Evolutionary conservation across 2,113 vertebrate species (phyloP).

Genomic region (Rutilus rutilus): DNA sequence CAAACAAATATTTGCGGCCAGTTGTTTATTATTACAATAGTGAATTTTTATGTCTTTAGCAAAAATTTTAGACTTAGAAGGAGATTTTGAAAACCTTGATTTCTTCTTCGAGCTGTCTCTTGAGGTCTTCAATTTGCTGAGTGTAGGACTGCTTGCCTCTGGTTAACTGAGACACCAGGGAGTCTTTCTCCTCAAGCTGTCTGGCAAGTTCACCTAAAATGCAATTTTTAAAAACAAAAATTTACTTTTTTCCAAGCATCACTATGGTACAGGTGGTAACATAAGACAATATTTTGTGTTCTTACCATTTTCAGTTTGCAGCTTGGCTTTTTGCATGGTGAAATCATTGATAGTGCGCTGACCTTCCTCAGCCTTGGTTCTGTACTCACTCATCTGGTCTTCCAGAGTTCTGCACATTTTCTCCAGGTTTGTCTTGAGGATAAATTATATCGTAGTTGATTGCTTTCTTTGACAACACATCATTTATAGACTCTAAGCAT

Average conservation of each 20-base stretch:
- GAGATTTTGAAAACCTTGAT: constrained; percentile 67
- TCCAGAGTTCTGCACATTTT: constrained; percentile 85
- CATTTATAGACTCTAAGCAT: background rate
- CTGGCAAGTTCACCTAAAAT: constrained; percentile 52
- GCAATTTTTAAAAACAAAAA: constrained; percentile 13
- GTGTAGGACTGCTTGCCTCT: constrained; percentile 45
- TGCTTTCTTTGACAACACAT: background rate
- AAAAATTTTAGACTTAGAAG: background rate
- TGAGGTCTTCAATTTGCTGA: constrained; percentile 67
- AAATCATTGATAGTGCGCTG: constrained; percentile 79
- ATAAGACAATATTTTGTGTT: background rate
- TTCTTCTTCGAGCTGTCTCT: constrained; percentile 84
- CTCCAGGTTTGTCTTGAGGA: constrained; percentile 78
- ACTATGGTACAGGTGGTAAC: background rate
- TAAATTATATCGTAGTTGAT: background rate
- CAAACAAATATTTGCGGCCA: background rate
- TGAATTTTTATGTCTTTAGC: background rate
- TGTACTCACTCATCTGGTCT: constrained; percentile 84
- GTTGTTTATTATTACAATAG: background rate
- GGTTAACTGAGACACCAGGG: constrained; percentile 80
- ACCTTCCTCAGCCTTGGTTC: constrained; percentile 80
- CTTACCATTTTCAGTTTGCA: constrained; percentile 83
- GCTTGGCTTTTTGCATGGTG: constrained; percentile 77
- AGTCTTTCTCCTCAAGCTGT: constrained; percentile 28
- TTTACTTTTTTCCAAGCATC: too few species aligned